Base-by-base conservation (phyloP, 64 coral and sea anemone species). In the Dendronephthya gigantea region DNA sequence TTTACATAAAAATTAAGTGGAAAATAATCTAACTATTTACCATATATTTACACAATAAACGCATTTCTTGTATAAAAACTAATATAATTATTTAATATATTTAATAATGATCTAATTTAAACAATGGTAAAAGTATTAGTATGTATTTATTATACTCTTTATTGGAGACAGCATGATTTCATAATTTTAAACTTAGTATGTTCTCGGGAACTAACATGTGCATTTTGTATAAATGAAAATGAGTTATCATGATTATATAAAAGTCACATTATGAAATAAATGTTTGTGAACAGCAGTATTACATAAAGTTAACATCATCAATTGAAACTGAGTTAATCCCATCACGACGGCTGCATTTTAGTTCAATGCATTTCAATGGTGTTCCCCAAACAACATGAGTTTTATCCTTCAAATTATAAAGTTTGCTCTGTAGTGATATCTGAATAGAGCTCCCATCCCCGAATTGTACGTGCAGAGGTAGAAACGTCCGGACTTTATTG, bases 391-490 rank as follows among this genome's bases (percentile, higher is more conserved):
- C 72, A 79, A 79, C 37, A 39, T 79, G 72, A 39, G 25, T 79
- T 79, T 79, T 79, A 29, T 79, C 72, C 37, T 79, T 79, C 30
- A 79, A 35, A 12, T 29, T 5, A 39, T 79, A 79, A 34, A 79
- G 31, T 79, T 79, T 79, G 29, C 72, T 1, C 72, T 79, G 72
- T 9, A 79, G 31, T 33, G 72, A 79, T 79, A 11, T 79, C 72
- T 79, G 32, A 35, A 98, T 29, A 50, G 93, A 81, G 22, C 76
- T 50, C 19, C 82, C 83, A 29, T 93, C 90, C 22, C 86, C 47
- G 86, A 98, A 93, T 75, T 93, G 87, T 33, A 98, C 50, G 32
- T 39, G 65, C 2, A 98, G 87, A 27, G 89, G 65, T 39, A 93
- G 17, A 36, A 91, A 91, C 29, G 90, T 81, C 7, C 95, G 76